phyloP scores from a whole-genome alignment of 2,113 vertebrate genomes.

The Embiotoca jacksoni region DNA sequence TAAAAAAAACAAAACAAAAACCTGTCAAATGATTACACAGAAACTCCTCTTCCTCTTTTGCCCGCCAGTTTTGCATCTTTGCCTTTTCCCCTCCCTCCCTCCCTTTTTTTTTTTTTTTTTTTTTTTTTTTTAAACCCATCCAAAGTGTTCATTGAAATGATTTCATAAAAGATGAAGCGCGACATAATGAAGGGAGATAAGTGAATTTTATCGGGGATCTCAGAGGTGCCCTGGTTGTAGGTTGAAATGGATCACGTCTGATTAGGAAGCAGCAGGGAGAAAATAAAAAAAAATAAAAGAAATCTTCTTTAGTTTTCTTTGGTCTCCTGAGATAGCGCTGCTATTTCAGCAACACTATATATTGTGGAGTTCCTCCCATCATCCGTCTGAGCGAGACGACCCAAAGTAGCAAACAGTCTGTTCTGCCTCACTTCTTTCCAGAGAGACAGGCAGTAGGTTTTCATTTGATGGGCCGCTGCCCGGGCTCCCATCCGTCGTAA shows the following conservation, averaged over 20 bases:
- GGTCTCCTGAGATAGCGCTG: constrained; percentile 57
- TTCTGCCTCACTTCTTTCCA: constrained; percentile 73
- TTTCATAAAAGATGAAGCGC: constrained; percentile 38
- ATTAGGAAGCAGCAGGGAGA: constrained; percentile 34
- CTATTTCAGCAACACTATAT: constrained; percentile 50
- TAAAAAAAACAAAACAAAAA: constrained; percentile 27
- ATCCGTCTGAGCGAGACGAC: constrained; percentile 64
- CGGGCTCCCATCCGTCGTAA: constrained; percentile 68
- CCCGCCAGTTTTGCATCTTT: constrained; percentile 11
- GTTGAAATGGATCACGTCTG: constrained; percentile 65
- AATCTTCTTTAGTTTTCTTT: constrained; percentile 55
- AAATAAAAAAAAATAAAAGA: background rate
- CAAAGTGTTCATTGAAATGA: constrained; percentile 48
- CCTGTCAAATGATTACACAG: constrained; percentile 69
- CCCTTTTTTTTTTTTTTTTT: too few relatives aligned
- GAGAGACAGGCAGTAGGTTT: constrained; percentile 68
- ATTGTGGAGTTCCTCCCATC: constrained; percentile 62
- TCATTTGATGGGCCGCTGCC: constrained; percentile 78
- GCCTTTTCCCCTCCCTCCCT: background rate
- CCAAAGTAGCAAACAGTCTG: constrained; percentile 69
- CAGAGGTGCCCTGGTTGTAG: constrained; percentile 51
- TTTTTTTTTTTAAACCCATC: constrained; percentile 10
- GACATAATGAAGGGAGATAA: constrained; percentile 60
- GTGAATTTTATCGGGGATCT: constrained; percentile 61
- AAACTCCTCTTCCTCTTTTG: constrained; percentile 30